Evolutionary conservation across 2,113 vertebrate genomes (phyloP).

Genomic region (Himantopus leucocephalus): DNA sequence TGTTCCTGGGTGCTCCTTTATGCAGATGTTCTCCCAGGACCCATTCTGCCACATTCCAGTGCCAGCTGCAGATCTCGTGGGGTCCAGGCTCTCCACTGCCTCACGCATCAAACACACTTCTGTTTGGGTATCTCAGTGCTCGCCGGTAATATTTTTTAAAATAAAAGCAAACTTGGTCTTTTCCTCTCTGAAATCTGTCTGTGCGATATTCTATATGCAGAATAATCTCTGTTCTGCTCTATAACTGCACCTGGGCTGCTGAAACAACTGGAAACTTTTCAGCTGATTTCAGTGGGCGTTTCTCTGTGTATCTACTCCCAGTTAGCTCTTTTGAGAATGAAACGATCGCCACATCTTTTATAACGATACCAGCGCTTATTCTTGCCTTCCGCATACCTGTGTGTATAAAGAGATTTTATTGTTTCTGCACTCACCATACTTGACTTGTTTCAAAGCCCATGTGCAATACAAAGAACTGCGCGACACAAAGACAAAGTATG

Average conservation of each 20-base stretch:
- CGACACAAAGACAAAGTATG: neutral
- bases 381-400: neutral
- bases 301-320: neutral
- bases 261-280: neutral
- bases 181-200: neutral
- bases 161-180: neutral
- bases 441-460: neutral
- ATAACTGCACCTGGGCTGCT: neutral
- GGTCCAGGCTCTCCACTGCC: neutral
- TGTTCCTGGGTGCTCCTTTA: neutral
- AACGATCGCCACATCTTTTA: neutral
- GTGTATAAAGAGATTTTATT: neutral
- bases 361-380: neutral
- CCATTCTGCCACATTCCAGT: neutral
- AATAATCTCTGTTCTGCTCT: neutral
- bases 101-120: neutral
- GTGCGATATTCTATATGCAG: neutral
- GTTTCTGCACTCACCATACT: neutral
- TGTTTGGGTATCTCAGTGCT: neutral
- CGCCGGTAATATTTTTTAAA: neutral
- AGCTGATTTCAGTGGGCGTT: neutral
- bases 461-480: neutral
- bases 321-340: neutral
- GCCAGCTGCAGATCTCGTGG: rapidly evolving
- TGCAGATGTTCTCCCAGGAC: neutral